Conservation (phyloP, 2,888 invertebrate species). For the Drosophila eohydei region DNA sequence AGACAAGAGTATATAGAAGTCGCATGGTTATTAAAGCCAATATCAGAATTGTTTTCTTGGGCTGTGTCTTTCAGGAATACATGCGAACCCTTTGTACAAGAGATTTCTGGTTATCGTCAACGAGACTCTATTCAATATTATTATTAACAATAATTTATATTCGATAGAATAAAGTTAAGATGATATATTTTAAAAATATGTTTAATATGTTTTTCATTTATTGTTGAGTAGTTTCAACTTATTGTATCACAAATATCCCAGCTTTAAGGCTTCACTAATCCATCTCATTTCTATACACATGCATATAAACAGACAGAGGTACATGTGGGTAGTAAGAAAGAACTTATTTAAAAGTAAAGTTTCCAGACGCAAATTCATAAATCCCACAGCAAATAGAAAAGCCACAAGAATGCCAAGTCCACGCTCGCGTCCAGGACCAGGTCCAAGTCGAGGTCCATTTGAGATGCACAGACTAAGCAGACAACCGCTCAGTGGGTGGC, state of each 20-base stretch:
- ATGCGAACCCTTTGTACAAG: too few species aligned
- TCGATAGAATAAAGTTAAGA: not conserved
- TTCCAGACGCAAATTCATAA: conserved; percentile 17
- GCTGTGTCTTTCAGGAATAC: too few species aligned
- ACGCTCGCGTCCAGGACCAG: conserved; percentile 1
- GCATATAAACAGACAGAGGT: not conserved
- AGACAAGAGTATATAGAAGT: too few species aligned
- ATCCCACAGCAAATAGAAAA: conserved; percentile 17
- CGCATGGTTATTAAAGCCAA: too few species aligned
- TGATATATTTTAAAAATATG: not conserved
- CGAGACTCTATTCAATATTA: too few species aligned
- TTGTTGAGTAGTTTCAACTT: not conserved
- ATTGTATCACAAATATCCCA: not conserved
- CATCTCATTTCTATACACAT: not conserved
- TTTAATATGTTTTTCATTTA: not conserved
- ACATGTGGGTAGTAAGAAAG: not conserved
- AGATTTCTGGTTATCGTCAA: too few species aligned
- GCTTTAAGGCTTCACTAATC: not conserved
- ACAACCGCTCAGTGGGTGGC: conserved; percentile 11
- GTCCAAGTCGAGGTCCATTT: conserved; percentile 26
- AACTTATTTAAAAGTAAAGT: conserved; percentile 12
- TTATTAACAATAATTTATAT: not conserved
- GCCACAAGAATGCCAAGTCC: conserved; percentile 32
- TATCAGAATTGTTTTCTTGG: too few species aligned
- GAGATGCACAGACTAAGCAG: conserved; percentile 19